These are phyloP conservation scores for Dysmachus trigonus DNA, from an alignment of 2,888 invertebrate genomes.

Conservation along the genomic window DNA sequence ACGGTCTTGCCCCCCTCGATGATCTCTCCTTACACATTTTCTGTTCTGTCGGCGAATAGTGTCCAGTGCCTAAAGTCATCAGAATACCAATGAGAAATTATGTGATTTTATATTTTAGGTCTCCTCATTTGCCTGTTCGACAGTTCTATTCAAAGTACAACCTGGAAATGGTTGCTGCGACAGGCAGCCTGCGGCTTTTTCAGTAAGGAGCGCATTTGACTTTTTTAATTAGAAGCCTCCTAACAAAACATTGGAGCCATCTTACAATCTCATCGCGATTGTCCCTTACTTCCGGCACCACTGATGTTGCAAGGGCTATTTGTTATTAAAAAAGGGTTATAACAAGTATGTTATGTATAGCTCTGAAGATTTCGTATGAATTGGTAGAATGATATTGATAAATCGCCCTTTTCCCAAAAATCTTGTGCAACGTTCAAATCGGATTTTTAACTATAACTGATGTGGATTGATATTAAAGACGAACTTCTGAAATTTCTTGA, in stretches of 20 bases:
- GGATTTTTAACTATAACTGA: not conserved
- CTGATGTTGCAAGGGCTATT: too few relatives aligned
- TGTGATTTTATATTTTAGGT: conserved; percentile 11
- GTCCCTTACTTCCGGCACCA: not conserved
- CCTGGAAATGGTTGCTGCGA: not conserved
- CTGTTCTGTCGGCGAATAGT: not conserved
- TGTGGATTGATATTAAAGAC: not conserved
- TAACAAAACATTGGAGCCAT: not conserved
- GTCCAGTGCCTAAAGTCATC: not conserved
- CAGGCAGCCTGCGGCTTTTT: not conserved
- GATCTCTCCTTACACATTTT: not conserved
- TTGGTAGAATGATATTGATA: not conserved
- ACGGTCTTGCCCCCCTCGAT: not conserved
- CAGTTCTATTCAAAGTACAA: not conserved
- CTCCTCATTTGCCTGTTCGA: not conserved
- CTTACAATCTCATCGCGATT: not conserved
- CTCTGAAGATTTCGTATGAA: not conserved
- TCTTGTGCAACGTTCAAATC: not conserved
- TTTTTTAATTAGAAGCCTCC: not conserved
- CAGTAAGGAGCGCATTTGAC: not conserved
- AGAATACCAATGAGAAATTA: not conserved
- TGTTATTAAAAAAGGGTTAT: too few relatives aligned
- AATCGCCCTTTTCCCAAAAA: not conserved
- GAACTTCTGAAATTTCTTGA: not conserved
- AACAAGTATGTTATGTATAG: too few relatives aligned